Conservation (phyloP, 1,140 invertebrate genomes). For the Ips typographus region DNA sequence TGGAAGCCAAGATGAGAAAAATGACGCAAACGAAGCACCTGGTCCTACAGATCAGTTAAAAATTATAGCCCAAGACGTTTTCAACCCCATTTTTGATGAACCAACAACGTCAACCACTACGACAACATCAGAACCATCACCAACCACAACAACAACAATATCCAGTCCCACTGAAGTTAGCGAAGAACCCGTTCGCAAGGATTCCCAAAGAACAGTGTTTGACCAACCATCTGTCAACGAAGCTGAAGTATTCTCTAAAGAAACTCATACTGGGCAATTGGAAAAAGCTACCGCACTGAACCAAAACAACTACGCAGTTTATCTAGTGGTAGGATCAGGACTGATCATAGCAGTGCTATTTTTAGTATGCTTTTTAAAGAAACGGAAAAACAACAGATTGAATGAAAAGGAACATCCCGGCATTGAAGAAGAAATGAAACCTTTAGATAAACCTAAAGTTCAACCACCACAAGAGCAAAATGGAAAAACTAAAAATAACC, state of each 20-base stretch:
- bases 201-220: constrained; percentile 7
- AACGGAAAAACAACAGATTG: constrained; percentile 34
- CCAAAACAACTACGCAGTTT: constrained; percentile 38
- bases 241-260: constrained; percentile 15
- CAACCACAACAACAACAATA: not conserved
- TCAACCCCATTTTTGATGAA: constrained; percentile 28
- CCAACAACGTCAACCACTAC: constrained; percentile 14
- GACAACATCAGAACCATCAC: not conserved
- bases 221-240: constrained; percentile 10
- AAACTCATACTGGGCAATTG: constrained; percentile 37
- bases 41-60: constrained; percentile 34
- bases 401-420: constrained; percentile 31
- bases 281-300: constrained; percentile 38
- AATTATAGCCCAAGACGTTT: constrained; percentile 40
- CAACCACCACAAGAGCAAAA: constrained; percentile 43
- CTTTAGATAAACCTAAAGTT: constrained; percentile 50
- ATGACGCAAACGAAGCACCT: constrained; percentile 34
- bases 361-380: constrained; percentile 35
- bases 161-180: constrained; percentile 8
- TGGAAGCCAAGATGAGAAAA: constrained; percentile 33
- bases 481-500: constrained; percentile 33
- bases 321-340: constrained; percentile 38
- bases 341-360: constrained; percentile 36
- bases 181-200: constrained; percentile 21
- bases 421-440: constrained; percentile 48